phyloP scores from a whole-genome alignment of 2,113 vertebrate genomes.

The Larimichthys polyactis region DNA sequence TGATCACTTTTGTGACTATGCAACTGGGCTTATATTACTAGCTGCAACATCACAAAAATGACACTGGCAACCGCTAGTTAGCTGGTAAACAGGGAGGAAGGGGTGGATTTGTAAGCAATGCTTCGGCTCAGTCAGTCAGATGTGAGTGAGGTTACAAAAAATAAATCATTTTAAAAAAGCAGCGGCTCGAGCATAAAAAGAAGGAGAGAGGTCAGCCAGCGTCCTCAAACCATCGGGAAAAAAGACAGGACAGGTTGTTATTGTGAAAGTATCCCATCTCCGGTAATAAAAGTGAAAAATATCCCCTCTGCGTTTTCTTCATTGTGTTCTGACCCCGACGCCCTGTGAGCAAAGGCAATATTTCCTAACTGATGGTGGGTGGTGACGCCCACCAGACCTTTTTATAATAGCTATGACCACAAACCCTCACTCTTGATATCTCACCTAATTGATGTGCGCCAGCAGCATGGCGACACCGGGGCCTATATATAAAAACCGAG shows the following conservation, averaged over 20 bases:
- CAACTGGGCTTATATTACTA: conserved; percentile 99
- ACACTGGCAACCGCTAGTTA: conserved; percentile 99
- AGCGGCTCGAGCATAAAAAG: conserved; percentile 27
- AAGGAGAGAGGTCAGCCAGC: conserved; percentile 25
- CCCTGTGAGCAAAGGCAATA: conserved; percentile 66
- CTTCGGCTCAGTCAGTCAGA: conserved; percentile 44
- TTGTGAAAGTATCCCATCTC: conserved; percentile 21
- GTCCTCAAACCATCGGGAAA: conserved; percentile 26
- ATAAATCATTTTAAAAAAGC: conserved; percentile 14
- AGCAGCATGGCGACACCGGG: conserved; percentile 13
- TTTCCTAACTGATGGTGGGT: conserved; percentile 59
- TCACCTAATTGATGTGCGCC: conserved; percentile 55
- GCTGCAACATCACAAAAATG: conserved; percentile 99
- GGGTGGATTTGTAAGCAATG: conserved; percentile 33
- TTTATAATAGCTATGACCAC: conserved; percentile 58
- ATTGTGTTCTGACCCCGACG: conserved; percentile 51
- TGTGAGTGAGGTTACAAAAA: conserved; percentile 41
- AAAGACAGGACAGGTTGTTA: conserved; percentile 36
- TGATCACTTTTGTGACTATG: conserved; percentile 99
- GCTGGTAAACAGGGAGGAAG: conserved; percentile 87
- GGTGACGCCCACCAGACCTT: conserved; percentile 59
- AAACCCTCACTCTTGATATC: conserved; percentile 50
- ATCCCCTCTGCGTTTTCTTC: conserved; percentile 47
- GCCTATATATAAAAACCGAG: conserved; percentile 41
- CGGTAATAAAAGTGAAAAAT: conserved; percentile 66